phyloP scores from a whole-genome alignment of 2,888 invertebrate genomes.

The Hololepta plana region DNA sequence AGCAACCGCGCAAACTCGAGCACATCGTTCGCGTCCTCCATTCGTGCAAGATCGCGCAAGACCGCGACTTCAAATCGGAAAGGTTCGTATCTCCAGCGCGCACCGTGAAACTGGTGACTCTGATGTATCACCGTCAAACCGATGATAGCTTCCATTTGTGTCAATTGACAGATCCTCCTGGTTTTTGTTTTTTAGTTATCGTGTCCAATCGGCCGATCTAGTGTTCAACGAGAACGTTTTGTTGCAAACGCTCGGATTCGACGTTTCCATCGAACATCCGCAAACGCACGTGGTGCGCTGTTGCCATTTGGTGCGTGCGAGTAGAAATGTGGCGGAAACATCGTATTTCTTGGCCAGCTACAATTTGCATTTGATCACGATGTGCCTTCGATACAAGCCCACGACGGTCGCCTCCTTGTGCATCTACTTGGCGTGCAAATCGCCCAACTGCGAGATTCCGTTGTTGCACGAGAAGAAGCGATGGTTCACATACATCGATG shows the following conservation, averaged over 20 bases:
- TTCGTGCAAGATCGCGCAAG: constrained; percentile 59
- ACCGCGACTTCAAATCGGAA: constrained; percentile 44
- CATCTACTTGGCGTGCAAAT: constrained; percentile 93
- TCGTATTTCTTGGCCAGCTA: constrained; percentile 99
- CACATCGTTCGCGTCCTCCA: constrained; percentile 90
- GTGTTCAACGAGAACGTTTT: constrained; percentile 94
- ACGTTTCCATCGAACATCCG: constrained; percentile 95
- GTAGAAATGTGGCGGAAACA: constrained; percentile 92
- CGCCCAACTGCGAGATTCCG: constrained; percentile 98
- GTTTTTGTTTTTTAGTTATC: constrained; percentile 26
- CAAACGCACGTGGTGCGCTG: constrained; percentile 93
- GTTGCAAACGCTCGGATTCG: constrained; percentile 93
- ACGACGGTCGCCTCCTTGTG: constrained; percentile 97
- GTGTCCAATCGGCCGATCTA: constrained; percentile 74
- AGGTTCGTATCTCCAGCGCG: too few species aligned
- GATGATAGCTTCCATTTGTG: too few species aligned
- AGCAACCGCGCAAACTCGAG: constrained; percentile 93
- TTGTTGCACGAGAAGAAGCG: constrained; percentile 82
- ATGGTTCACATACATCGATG: constrained; percentile 92
- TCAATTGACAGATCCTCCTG: too few species aligned
- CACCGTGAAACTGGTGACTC: too few species aligned
- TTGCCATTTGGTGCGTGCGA: constrained; percentile 89
- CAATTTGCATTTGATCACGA: constrained; percentile 91
- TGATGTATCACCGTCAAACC: too few species aligned
- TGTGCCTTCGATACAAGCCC: constrained; percentile 93